These are phyloP conservation scores for Trichoplax adhaerens DNA, from an alignment of 37 sponge, comb jelly and placozoan species.

Conservation along the genomic window DNA sequence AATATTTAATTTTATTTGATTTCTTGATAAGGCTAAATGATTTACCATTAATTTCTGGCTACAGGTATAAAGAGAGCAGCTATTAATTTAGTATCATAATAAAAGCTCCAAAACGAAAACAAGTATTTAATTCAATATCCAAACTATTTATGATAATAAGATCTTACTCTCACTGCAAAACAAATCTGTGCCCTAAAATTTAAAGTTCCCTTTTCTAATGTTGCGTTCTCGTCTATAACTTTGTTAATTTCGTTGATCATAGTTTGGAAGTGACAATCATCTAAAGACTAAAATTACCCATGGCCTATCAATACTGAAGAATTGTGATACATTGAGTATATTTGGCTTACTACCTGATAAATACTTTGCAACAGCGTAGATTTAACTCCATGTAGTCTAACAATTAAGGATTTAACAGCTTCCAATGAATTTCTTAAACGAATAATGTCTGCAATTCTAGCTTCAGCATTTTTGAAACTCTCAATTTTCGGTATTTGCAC, in stretches of 20 bases:
- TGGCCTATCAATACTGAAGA: background rate
- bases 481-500: constrained; percentile 75
- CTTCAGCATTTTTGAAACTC: constrained; percentile 78
- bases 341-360: constrained; percentile 8
- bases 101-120: background rate
- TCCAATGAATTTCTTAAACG: constrained; percentile 82
- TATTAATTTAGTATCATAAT: background rate
- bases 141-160: background rate
- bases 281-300: constrained; percentile 26
- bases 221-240: constrained; percentile 86
- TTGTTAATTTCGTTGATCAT: constrained; percentile 40
- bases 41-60: constrained; percentile 16
- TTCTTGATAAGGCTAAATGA: background rate
- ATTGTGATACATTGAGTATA: background rate
- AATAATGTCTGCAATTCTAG: constrained; percentile 55
- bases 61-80: background rate
- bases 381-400: constrained; percentile 31
- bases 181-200: constrained; percentile 96
- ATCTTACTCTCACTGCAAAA: constrained; percentile 54
- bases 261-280: constrained; percentile 44
- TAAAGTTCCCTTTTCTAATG: constrained; percentile 79
- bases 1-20: no score
- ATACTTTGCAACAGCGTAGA: constrained; percentile 58
- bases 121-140: background rate
- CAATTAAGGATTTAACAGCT: constrained; percentile 56